Base-by-base conservation (phyloP, 2,888 invertebrate genomes). In the Acholoe squamosa region DNA sequence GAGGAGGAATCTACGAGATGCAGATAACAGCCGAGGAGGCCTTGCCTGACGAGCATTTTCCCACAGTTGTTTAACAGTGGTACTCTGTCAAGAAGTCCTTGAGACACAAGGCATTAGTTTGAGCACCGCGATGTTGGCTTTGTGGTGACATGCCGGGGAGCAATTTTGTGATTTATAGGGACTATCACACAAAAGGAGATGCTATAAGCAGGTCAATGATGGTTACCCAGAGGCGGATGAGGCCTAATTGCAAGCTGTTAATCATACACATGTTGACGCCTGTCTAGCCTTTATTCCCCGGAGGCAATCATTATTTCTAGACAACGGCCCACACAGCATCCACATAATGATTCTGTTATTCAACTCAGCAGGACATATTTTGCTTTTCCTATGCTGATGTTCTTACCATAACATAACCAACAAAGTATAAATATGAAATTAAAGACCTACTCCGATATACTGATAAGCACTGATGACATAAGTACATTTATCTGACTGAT, bases 21-120 rank as follows among this genome's bases (percentile, higher is more conserved):
- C 43, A 61, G 19, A 61, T 3, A 19, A 19, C 5, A 19, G 61
- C 14, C 19, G 61, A 19, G 19, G 7, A 61, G 61, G 5, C 61
- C 22, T 43, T 43, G 3, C 43, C 43, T 43, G 43, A 43, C 43
- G 43, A 43, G 43, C 43, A 43, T 43, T 43, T 22, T 61, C 61
- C 61, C 61, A 61, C 61, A 61, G 43, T 43, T 43, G 61, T 61
- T 61, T 61, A n/a, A n/a, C 61, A 14, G 61, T n/a, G 61, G 19
- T n/a, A 61, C 61, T n/a, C n/a, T 61, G 61, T 61, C 61, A 61
- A 61, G 61, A 61, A 61, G 61, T 61, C 19, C 61, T 61, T n/a
- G 61, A 61, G 22, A 61, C 10, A 61, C n/a, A 61, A 61, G 25
- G 61, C 22, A 5, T n/a, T 61, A 22, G 1, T 61, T 19, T n/a